Evolutionary conservation across 2,797 vertebrate genomes (phyloP).

Genomic region (Avahi laniger): DNA sequence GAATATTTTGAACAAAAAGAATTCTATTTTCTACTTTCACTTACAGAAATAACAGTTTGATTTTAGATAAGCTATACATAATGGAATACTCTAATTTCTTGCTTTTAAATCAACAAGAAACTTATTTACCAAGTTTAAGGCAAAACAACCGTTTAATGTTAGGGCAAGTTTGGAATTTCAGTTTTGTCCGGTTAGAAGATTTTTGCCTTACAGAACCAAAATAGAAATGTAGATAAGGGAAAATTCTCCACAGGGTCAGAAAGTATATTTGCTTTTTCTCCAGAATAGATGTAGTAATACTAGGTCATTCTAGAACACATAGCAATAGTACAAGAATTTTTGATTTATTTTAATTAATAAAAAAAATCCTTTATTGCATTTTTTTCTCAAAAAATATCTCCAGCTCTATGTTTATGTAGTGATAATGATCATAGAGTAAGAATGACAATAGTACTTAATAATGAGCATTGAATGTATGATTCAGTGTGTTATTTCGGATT

Average conservation of each 20-base stretch:
- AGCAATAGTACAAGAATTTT: not conserved
- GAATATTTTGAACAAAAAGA: not conserved
- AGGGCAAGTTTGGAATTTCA: not conserved
- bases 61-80: not conserved
- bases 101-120: conserved; percentile 27
- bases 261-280: not conserved
- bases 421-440: not conserved
- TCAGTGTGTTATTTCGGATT: not conserved
- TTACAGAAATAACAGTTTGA: not conserved
- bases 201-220: not conserved
- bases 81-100: not conserved
- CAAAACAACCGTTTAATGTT: not conserved
- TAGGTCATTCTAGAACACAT: not conserved
- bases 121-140: not conserved
- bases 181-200: not conserved
- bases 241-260: not conserved
- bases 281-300: not conserved
- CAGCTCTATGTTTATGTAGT: not conserved
- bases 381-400: not conserved
- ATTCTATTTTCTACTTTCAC: not conserved
- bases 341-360: not conserved
- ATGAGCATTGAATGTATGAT: not conserved
- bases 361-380: not conserved
- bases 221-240: not conserved
- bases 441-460: not conserved